These are phyloP conservation scores for Sternotherus odoratus DNA, from an alignment of 2,797 vertebrate genomes.

Conservation along the genomic window DNA sequence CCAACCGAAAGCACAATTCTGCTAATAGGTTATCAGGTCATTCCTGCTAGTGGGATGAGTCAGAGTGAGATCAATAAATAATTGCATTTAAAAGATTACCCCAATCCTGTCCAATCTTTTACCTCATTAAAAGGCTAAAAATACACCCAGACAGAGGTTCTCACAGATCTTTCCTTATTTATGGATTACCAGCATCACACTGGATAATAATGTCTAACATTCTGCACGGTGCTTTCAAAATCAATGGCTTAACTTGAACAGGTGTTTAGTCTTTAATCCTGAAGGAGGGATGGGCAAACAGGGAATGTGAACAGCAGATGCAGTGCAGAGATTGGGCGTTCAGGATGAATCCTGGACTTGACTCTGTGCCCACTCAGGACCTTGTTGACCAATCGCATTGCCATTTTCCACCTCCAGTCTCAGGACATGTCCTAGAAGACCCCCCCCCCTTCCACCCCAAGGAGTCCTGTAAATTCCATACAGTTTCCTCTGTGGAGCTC, in stretches of 20 bases:
- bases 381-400: too few species aligned
- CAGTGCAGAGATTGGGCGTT: not conserved
- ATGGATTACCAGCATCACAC: not conserved
- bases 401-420: too few species aligned
- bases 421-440: too few species aligned
- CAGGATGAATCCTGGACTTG: not conserved
- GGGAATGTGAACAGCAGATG: not conserved
- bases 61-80: conserved; percentile 30
- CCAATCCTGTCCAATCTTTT: not conserved
- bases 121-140: conserved; percentile 5
- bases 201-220: not conserved
- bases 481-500: not conserved
- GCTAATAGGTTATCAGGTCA: not conserved
- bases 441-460: too few species aligned
- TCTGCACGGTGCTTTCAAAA: not conserved
- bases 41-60: conserved; percentile 27
- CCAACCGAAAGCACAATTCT: conserved; percentile 38
- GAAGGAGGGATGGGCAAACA: not conserved
- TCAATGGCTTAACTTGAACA: not conserved
- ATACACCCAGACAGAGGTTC: not conserved
- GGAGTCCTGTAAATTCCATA: too few species aligned
- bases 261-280: not conserved
- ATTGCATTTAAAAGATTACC: conserved; percentile 33
- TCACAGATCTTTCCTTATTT: not conserved
- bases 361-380: not conserved